phyloP scores from a whole-genome alignment of 1,140 invertebrate species.

The Eulimnadia texana region DNA sequence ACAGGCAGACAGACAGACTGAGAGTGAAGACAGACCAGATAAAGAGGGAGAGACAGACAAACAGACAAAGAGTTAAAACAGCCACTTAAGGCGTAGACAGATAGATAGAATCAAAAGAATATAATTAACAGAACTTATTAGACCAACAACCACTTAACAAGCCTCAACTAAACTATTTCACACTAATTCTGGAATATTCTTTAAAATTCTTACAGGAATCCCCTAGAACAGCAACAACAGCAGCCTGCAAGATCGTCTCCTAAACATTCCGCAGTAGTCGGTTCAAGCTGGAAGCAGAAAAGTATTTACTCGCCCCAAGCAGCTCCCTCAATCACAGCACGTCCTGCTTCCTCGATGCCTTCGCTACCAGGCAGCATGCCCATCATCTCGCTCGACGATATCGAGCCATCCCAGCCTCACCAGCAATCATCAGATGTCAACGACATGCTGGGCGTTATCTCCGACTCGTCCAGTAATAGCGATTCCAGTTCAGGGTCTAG shows the following conservation, averaged over 20 bases:
- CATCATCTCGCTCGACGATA: slow-evolving; percentile 1
- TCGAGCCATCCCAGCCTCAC: neutral
- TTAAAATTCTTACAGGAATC: neutral
- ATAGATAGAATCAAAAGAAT: too few species aligned
- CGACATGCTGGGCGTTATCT: slow-evolving; percentile 23
- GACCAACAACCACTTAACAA: too few species aligned
- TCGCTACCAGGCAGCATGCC: too few species aligned
- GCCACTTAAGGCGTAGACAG: too few species aligned
- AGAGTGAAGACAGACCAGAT: too few species aligned
- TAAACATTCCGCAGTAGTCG: neutral
- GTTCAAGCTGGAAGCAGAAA: neutral
- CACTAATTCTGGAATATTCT: neutral
- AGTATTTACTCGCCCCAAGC: slow-evolving; percentile 10
- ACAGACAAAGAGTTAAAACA: too few species aligned
- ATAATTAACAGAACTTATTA: too few species aligned
- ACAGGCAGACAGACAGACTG: too few species aligned
- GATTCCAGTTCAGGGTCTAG: slow-evolving; percentile 31
- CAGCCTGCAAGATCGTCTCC: neutral
- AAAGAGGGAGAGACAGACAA: too few species aligned
- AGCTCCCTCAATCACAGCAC: neutral
- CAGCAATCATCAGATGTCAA: slow-evolving; percentile 10
- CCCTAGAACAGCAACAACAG: neutral
- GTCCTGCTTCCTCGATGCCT: slow-evolving; percentile 18
- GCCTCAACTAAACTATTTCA: too few species aligned
- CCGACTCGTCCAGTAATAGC: slow-evolving; percentile 26